Conservation (phyloP, 2,888 invertebrate species). For the Cryptocheilus praepositus region DNA sequence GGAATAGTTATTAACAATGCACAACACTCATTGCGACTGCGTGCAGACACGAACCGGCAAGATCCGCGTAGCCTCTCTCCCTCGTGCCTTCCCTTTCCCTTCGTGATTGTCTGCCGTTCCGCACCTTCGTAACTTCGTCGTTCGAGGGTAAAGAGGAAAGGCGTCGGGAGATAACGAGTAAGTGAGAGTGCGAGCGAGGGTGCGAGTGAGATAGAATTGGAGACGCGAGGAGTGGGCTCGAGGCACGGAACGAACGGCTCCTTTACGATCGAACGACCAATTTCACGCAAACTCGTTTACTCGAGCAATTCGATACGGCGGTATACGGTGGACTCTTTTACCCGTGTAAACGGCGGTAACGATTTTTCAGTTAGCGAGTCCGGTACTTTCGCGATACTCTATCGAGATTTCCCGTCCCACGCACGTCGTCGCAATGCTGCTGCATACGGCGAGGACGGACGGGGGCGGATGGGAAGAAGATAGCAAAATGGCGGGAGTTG, state of each 20-base stretch:
- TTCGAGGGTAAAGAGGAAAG: neutral
- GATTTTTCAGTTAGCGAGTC: constrained; percentile 21
- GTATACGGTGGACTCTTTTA: neutral
- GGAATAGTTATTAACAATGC: no score
- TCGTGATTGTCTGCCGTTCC: neutral
- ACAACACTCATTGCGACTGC: neutral
- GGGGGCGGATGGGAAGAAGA: neutral
- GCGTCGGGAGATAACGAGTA: neutral
- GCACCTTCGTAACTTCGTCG: constrained; percentile 3
- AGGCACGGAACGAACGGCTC: constrained; percentile 18
- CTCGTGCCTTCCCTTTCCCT: neutral
- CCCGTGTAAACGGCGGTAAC: constrained; percentile 23
- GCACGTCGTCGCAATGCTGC: neutral
- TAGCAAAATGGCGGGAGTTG: neutral
- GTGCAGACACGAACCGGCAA: constrained; percentile 2
- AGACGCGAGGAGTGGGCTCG: constrained; percentile 1
- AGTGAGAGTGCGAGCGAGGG: neutral
- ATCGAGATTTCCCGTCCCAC: neutral
- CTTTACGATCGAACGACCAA: constrained; percentile 42
- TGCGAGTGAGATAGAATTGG: neutral
- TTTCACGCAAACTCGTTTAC: constrained; percentile 51
- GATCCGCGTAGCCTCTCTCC: constrained; percentile 8
- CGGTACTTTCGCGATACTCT: constrained; percentile 4
- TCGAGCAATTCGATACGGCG: constrained; percentile 21
- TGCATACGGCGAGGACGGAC: no score